Conservation (phyloP, 64 coral and sea anemone genomes). For the Montipora foliosa region DNA sequence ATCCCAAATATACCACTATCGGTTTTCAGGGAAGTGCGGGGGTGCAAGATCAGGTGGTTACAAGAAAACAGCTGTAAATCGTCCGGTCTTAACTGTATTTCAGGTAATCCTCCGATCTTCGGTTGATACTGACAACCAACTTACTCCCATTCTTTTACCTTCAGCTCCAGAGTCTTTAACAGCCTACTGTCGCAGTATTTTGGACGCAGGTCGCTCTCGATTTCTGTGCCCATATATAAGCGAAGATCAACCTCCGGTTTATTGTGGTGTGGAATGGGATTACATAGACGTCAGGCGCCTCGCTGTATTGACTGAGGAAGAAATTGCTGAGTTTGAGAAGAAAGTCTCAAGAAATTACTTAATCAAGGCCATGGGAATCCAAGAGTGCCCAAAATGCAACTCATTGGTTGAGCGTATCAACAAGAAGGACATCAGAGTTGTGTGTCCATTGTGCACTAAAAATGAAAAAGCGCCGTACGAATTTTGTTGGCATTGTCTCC, state of each 20-base stretch:
- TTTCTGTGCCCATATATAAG: slow-evolving; percentile 83
- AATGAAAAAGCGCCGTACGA: slow-evolving; percentile 41
- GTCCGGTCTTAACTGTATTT: too few relatives aligned
- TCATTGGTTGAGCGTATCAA: neutral
- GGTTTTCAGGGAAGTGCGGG: too few relatives aligned
- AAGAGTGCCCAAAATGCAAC: slow-evolving; percentile 6
- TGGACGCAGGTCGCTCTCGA: slow-evolving; percentile 47
- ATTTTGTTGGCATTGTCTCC: slow-evolving; percentile 87
- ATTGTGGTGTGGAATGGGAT: slow-evolving; percentile 80
- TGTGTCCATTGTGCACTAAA: slow-evolving; percentile 70
- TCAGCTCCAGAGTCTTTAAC: slow-evolving; percentile 87
- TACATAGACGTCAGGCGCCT: slow-evolving; percentile 81
- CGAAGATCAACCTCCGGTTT: slow-evolving; percentile 50
- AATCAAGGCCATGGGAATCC: slow-evolving; percentile 77
- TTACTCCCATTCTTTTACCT: neutral
- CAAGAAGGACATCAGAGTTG: slow-evolving; percentile 55
- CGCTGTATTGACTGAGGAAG: slow-evolving; percentile 78
- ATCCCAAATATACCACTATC: too few relatives aligned
- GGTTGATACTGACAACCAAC: too few relatives aligned
- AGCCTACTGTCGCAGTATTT: slow-evolving; percentile 76
- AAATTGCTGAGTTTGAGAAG: slow-evolving; percentile 82
- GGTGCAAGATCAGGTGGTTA: too few relatives aligned
- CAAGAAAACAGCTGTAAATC: too few relatives aligned
- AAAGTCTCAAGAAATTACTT: slow-evolving; percentile 82
- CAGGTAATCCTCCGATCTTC: too few relatives aligned